Percentiles rank a stretch among this genome's conserved stretches.
Evolutionary conservation across 2,113 vertebrate genomes (phyloP).

Genomic region (Falco punctatus): DNA sequence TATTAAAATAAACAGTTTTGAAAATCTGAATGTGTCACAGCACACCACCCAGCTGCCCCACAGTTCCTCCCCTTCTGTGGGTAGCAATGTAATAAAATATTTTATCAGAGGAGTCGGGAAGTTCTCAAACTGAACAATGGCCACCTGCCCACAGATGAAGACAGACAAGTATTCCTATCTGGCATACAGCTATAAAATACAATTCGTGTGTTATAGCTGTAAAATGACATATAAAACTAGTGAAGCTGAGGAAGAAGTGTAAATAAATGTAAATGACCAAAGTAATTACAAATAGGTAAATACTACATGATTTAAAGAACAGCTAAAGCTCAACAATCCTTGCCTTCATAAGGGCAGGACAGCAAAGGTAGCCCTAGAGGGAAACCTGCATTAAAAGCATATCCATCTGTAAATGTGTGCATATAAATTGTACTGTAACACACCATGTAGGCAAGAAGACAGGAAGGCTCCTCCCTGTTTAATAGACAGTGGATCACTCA

Average conservation of each 20-base stretch:
- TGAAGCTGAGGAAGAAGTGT: background rate
- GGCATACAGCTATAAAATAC: constrained; percentile 4
- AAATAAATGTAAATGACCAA: constrained; percentile 6
- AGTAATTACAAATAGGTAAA: constrained; percentile 12
- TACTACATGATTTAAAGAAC: constrained; percentile 19
- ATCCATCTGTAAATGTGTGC: background rate
- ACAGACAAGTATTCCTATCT: background rate
- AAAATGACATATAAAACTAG: constrained; percentile 14
- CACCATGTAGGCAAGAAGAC: background rate
- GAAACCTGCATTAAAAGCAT: constrained; percentile 4
- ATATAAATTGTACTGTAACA: background rate
- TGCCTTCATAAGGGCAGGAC: background rate
- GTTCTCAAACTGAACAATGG: background rate
- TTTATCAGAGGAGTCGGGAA: background rate
- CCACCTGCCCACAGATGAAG: background rate
- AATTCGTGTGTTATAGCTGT: background rate
- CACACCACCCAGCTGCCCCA: background rate
- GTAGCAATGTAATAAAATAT: background rate
- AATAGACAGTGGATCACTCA: background rate
- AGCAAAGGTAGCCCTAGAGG: background rate
- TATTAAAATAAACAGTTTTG: background rate
- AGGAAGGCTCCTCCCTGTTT: background rate
- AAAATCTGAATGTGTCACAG: background rate
- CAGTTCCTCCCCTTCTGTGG: constrained; percentile 10
- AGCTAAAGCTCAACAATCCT: background rate